Conservation (phyloP, 2,888 invertebrate species). For the Lapara coniferarum region DNA sequence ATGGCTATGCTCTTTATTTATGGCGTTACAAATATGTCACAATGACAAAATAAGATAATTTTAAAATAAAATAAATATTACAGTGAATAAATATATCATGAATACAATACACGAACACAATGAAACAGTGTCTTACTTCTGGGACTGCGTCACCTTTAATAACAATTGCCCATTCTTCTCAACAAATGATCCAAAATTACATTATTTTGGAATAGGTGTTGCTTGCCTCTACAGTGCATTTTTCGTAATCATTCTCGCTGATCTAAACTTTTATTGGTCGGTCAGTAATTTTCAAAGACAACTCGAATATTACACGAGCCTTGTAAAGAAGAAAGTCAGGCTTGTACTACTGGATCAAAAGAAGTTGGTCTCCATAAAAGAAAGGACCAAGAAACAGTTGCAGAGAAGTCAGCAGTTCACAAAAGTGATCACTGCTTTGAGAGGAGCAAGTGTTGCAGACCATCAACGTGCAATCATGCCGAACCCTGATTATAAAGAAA, state of each 20-base stretch:
- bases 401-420: constrained; percentile 54
- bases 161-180: constrained; percentile 66
- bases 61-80: constrained; percentile 21
- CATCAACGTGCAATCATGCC: constrained; percentile 38
- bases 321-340: constrained; percentile 60
- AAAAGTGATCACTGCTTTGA: constrained; percentile 53
- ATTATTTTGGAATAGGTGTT: constrained; percentile 61
- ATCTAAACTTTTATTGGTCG: constrained; percentile 67
- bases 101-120: constrained; percentile 38
- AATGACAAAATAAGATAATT: constrained; percentile 21
- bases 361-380: constrained; percentile 57
- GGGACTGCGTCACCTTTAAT: constrained; percentile 64
- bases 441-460: constrained; percentile 44
- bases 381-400: constrained; percentile 61
- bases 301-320: constrained; percentile 58
- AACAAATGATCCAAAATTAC: constrained; percentile 55
- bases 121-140: constrained; percentile 60
- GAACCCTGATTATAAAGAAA: constrained; percentile 11
- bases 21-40: neutral
- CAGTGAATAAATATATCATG: constrained; percentile 42
- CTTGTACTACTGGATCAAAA: constrained; percentile 59
- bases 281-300: constrained; percentile 59
- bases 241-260: constrained; percentile 56
- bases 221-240: constrained; percentile 57
- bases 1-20: no score